Percentiles rank a stretch among this genome's conserved stretches.
Conservation (phyloP, 2,888 invertebrate species). For the Drosophila picticornis region DNA sequence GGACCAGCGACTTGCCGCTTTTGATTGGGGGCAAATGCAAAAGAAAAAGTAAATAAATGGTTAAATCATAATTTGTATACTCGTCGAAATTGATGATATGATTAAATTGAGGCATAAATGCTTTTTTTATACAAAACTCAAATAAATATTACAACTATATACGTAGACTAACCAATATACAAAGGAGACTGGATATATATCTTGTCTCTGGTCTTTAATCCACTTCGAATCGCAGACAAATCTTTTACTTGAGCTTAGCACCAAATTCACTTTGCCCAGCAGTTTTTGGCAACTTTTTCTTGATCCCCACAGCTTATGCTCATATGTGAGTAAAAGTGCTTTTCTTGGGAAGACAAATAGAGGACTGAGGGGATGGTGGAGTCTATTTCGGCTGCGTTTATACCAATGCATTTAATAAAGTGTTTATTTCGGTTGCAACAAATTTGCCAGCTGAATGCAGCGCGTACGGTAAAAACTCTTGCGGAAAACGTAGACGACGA, state of each 20-base stretch:
- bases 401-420: constrained; percentile 83
- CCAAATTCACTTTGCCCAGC: constrained; percentile 73
- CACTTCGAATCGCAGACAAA: constrained; percentile 21
- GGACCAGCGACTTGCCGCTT: constrained; percentile 10
- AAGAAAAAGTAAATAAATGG: constrained; percentile 63
- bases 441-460: constrained; percentile 77
- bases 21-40: constrained; percentile 40
- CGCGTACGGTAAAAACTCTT: constrained; percentile 40
- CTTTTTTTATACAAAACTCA: not conserved
- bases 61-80: constrained; percentile 63
- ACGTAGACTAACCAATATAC: not conserved
- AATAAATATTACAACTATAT: not conserved
- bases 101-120: constrained; percentile 10
- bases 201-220: constrained; percentile 1
- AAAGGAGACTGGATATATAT: not conserved
- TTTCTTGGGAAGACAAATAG: constrained; percentile 44
- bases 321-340: constrained; percentile 45
- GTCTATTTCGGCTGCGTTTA: constrained; percentile 58
- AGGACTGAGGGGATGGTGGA: not conserved
- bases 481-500: constrained; percentile 44
- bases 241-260: constrained; percentile 65
- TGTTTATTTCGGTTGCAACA: constrained; percentile 80
- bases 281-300: constrained; percentile 43
- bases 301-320: constrained; percentile 49
- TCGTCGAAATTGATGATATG: constrained; percentile 21